phyloP scores from a whole-genome alignment of 2,113 vertebrate genomes.

The Hippopotamus amphibius region DNA sequence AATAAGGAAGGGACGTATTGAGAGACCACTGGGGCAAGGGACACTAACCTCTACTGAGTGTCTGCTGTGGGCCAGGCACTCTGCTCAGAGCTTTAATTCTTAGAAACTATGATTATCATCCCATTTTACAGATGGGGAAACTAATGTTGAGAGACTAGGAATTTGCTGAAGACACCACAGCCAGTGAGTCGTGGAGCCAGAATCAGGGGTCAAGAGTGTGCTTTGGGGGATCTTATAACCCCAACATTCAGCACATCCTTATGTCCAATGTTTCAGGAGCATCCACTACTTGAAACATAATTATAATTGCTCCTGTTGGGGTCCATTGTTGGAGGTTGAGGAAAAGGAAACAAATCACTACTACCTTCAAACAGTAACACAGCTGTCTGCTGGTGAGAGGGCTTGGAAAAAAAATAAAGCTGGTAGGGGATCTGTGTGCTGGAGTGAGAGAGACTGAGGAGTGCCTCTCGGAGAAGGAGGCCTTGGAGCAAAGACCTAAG shows the following conservation, averaged over 20 bases:
- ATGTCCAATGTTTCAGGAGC: background rate
- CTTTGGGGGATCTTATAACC: background rate
- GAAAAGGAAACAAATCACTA: background rate
- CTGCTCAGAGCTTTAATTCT: background rate
- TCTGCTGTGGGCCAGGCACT: background rate
- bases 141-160: background rate
- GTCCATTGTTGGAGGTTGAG: background rate
- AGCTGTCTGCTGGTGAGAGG: background rate
- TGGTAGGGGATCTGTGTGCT: background rate
- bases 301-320: background rate
- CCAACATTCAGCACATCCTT: background rate
- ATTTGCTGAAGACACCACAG: background rate
- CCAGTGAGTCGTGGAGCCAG: background rate
- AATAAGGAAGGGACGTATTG: background rate
- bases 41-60: background rate
- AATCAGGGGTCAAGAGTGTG: background rate
- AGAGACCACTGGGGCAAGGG: background rate
- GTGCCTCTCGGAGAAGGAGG: background rate
- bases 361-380: background rate
- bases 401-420: background rate
- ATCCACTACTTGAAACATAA: background rate
- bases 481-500: background rate
- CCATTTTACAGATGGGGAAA: background rate
- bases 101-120: background rate
- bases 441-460: background rate